These are phyloP conservation scores for Trachymyrmex cornetzi DNA, from an alignment of 1,140 invertebrate genomes.

Conservation along the genomic window DNA sequence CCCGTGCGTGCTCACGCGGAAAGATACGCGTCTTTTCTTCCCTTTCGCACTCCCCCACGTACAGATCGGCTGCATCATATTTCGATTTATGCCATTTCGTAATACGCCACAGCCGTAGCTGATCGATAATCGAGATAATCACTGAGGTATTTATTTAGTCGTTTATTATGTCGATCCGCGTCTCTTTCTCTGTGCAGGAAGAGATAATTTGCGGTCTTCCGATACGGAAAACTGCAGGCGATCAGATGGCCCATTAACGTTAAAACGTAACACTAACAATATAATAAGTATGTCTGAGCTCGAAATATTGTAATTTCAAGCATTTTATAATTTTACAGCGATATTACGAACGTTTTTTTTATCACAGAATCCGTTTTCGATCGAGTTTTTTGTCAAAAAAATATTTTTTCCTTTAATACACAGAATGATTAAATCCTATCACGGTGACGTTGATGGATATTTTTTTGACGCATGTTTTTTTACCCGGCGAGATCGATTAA, in stretches of 20 bases:
- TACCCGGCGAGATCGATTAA: constrained; percentile 6
- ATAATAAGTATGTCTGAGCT: not conserved
- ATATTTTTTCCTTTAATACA: not conserved
- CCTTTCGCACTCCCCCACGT: constrained; percentile 16
- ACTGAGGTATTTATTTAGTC: constrained; percentile 36
- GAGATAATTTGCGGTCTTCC: not conserved
- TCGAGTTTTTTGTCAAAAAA: constrained; percentile 18
- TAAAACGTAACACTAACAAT: not conserved
- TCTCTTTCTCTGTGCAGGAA: not conserved
- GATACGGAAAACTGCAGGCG: not conserved
- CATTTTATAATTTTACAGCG: constrained; percentile 23
- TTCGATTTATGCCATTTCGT: constrained; percentile 64
- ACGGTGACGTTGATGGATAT: not conserved
- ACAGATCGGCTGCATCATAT: constrained; percentile 60
- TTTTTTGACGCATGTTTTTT: not conserved
- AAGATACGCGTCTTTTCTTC: constrained; percentile 67
- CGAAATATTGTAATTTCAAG: not conserved
- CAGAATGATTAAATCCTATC: constrained; percentile 7
- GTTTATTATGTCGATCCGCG: constrained; percentile 25
- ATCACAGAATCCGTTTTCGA: not conserved
- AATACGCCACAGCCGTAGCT: constrained; percentile 25
- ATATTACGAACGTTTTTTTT: not conserved
- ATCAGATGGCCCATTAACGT: not conserved
- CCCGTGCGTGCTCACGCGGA: constrained; percentile 55
- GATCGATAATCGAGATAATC: constrained; percentile 66